Evolutionary conservation across 2,797 vertebrate species (phyloP), one percentile per base, ranked within the genome.

Genomic region (Lerista edwardsae): DNA sequence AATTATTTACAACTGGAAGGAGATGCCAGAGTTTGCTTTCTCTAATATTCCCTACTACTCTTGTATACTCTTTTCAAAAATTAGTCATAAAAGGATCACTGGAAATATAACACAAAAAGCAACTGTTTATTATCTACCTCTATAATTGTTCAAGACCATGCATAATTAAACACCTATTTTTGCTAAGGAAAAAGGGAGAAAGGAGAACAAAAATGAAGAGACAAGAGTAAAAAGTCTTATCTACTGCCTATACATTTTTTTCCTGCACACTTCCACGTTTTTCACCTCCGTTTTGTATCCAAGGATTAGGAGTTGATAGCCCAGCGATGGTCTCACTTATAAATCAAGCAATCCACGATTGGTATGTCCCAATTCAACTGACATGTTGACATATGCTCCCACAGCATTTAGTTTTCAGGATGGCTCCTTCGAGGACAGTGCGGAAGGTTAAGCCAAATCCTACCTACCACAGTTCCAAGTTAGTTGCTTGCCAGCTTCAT

Each of bases 61-160:
- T 34, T 51, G 19, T 3, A 61, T 83, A 84, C 61, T 17, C 69
- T 79, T 44, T 76, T 65, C n/a, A 78, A 29, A 72, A 84, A 79
- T 62, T 47, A 79, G 11, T 5, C 3, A 64, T 59, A n/a, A 81
- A 59, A 55, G 5, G 12, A 81, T 1, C 57, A 39, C 19, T 25
- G 41, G 55, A 11, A 36, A 59, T 72, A 36, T 31, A 17, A 39
- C 17, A 25, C 25, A 10, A 62, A 15, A 29, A 55, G 15, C 51
- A 55, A 55, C 51, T 3, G 51, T 55, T 55, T 55, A 19, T 55
- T 55, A 51, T 51, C 47, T 51, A 55, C 14, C 51, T 55, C 3
- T 14, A 17, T 55, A 55, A 55, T 55, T 55, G 61, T 27, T 12
- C n/a, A 65, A 65, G 12, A 4, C 11, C 9, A n/a, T 17, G 29